Conservation (phyloP, 2,797 vertebrate species). For the Halcyon leucocephala region DNA sequence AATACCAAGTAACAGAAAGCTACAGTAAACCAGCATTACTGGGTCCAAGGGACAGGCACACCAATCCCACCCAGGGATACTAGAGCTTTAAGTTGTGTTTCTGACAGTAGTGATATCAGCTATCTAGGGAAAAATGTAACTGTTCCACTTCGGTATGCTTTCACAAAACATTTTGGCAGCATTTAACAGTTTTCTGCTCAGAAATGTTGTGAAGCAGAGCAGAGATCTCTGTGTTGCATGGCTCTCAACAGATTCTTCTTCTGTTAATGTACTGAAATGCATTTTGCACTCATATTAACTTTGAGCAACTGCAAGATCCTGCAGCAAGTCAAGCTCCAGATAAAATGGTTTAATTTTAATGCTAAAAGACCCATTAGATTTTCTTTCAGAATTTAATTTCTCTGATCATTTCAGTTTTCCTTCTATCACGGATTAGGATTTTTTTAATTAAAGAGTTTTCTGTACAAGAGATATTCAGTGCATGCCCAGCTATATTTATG, state of each 20-base stretch:
- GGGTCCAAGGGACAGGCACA: background rate
- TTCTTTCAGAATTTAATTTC: constrained; percentile 31
- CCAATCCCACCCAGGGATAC: background rate
- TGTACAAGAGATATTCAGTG: background rate
- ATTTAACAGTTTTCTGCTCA: background rate
- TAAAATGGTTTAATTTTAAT: background rate
- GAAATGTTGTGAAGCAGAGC: background rate
- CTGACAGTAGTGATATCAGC: background rate
- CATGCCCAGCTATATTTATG: constrained; percentile 7
- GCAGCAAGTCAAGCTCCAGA: background rate
- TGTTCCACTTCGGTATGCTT: background rate
- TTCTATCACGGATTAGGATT: constrained; percentile 42
- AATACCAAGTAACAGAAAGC: background rate
- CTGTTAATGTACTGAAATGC: background rate
- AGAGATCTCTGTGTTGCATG: background rate
- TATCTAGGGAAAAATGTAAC: background rate
- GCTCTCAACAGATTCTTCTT: background rate
- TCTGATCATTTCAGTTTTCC: constrained; percentile 10
- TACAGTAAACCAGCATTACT: background rate
- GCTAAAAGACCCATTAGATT: background rate
- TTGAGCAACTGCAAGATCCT: background rate
- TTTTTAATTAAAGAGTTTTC: constrained; percentile 42
- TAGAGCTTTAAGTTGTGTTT: background rate
- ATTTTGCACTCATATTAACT: background rate
- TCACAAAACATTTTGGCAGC: background rate